Base-by-base conservation (phyloP, 1,140 invertebrate genomes). In the Lasioglossum albipes region DNA sequence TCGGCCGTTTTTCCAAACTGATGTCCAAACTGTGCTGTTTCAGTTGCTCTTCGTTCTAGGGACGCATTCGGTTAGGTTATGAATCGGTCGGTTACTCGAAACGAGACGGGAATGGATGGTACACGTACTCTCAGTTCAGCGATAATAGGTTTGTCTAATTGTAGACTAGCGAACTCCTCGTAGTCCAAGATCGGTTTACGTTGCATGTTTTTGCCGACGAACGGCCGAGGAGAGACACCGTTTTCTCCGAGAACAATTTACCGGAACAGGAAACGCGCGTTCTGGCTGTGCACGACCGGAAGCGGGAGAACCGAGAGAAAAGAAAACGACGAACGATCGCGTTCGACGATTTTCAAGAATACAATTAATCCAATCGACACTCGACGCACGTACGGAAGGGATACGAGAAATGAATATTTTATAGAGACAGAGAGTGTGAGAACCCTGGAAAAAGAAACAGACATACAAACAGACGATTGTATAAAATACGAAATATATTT, bases 401-500 rank as follows among this genome's bases (percentile, higher is more conserved):
- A 27, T 7, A 16, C 68, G n/a, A 52, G 68, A 49, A 57, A 57
- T 45, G 62, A 45, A 45, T 27, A 36, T 61, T 27, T n/a, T 49
- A 71, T 16, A 22, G 4, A 13, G 36, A 36, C 36, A 36, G 36
- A 36, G 36, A 36, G 36, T 4, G 36, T 4, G 36, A 3, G 2
- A 36, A 36, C 7, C 42, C 1, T 9, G 12, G 20, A 54, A 79
- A 54, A 79, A 54, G 52, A 54, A 49, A 49, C 45, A 49, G 10
- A 49, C 12, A 54, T 27, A 27, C 27, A 27, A 27, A 27, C 52
- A 16, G 18, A 66, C 77, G 31, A 22, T 16, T 89, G 79, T 91
- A 91, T 91, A 91, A 92, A 92, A 92, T 92, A 92, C 82, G 90
- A 92, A 92, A 91, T 91, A 92, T 92, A 92, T 91, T 92, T 90